Evolutionary conservation across 2,888 invertebrate genomes (phyloP), one percentile per base, ranked within the genome.

Genomic region (Malthinus flaveolus): DNA sequence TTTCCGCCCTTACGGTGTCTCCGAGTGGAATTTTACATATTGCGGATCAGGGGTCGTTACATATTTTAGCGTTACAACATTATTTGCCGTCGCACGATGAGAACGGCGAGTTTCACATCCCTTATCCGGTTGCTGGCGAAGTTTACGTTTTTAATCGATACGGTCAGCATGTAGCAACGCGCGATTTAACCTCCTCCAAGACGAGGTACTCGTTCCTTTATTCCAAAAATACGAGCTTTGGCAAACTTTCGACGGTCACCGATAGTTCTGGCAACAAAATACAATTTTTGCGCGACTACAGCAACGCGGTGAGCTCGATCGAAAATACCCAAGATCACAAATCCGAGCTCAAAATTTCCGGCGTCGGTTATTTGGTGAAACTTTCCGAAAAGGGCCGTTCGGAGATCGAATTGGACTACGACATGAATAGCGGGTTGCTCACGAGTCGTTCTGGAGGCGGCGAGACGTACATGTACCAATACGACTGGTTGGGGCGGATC

Each of bases 11-110:
- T 37, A 91, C 95, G 8, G 95, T 97, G 35, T 94, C 96, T 32
- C 95, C 97, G 33, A 95, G 96, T 76, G 96, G 97, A n/a, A 91
- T 95, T 54, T 83, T 98, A 44, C 93, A 97, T 79, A 90, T 98
- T 49, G 95, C 97, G 35, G 98, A 99, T 82, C 94, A 95, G 85
- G 92, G 91, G 48, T 92, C 91, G 3, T 80, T 93, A 8, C 92
- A 93, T 70, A 92, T 93, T 54, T 79, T 94, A 56, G 91, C 93
- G 0, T 75, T 94, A 67, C 92, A 91, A 76, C 95, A 93, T 67
- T 94, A 93, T 75, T 79, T 94, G 61, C 95, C 94, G 13, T 87
- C 88, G 32, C 92, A 93, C 69, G 93, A 93, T 73, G 90, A 91
- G 76, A 91, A 89, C 72, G 91, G 94, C 32, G 93, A 95, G 76